A percentile compares a stretch with the other conserved stretches of the same genome.
These are phyloP conservation scores for Chrysolina americana DNA, from an alignment of 2,888 invertebrate genomes.

Conservation along the genomic window DNA sequence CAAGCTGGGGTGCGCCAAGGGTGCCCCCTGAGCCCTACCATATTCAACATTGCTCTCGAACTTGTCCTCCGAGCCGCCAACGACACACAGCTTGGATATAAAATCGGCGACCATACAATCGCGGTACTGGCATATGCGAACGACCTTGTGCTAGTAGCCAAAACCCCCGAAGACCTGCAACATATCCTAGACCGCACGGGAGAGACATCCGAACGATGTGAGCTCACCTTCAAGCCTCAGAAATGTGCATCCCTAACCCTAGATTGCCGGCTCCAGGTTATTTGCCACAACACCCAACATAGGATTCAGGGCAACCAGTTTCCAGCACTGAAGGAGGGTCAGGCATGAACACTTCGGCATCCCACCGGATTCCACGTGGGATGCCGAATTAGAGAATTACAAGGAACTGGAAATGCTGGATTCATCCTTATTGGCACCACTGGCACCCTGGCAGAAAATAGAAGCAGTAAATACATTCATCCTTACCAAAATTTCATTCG, in stretches of 20 bases:
- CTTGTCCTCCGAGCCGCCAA: conserved; percentile 37
- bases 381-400: conserved; percentile 49
- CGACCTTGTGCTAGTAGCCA: conserved; percentile 40
- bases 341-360: conserved; percentile 61
- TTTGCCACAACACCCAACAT: conserved; percentile 42
- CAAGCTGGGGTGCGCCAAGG: conserved; percentile 62
- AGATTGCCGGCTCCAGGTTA: conserved; percentile 36
- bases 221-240: conserved; percentile 57
- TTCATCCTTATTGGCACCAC: conserved; percentile 37
- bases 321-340: conserved; percentile 47
- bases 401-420: conserved; percentile 43
- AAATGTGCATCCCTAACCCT: conserved; percentile 57
- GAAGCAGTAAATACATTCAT: conserved; percentile 44
- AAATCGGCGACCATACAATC: conserved; percentile 6
- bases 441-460: conserved; percentile 54
- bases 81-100: background rate
- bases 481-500: conserved; percentile 54
- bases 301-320: conserved; percentile 48
- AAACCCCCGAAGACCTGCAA: conserved; percentile 42
- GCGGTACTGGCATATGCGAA: conserved; percentile 38
- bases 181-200: conserved; percentile 38
- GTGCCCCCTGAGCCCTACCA: conserved; percentile 59
- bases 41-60: conserved; percentile 60
- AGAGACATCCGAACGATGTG: conserved; percentile 39
- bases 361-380: conserved; percentile 58